Base-by-base conservation (phyloP, 2,113 vertebrate genomes). In the Jacana jacana region DNA sequence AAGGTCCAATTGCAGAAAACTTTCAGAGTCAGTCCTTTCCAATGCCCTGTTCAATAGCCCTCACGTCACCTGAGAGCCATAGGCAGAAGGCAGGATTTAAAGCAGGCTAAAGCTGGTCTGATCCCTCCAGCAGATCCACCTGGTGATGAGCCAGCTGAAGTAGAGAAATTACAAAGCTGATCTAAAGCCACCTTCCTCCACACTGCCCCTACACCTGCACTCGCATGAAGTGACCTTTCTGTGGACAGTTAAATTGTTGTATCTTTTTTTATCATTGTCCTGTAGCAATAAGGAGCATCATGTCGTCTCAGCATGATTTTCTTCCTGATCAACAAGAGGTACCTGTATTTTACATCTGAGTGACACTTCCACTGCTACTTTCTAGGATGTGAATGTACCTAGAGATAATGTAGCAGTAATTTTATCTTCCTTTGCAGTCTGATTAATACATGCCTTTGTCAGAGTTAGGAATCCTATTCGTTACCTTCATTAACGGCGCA, bases 71-170 rank as follows among this genome's bases (percentile, higher is more conserved):
- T 52, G 39, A 68, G 72, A 81, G 18, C 20, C 30, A 8, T 0
- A 39, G 69, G 60, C 91, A 86, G 80, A 46, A 89, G 52, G 77
- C 52, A 64, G 40, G 64, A 71, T 42, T 89, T 82, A 69, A 82
- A 88, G 57, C 70, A 65, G 65, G 22, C 40, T 89, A 71, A 95
- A 87, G 81, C 93, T 85, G 35, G 22, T 92, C 86, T 92, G 58
- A 94, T 92, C 69, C 77, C 51, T 84, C 7, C 68, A 71, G 73
- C 80, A 86, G 33, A 89, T 92, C 70, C 69, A 91, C 39, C 64
- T 60, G 31, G 6, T 79, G 82, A 66, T 33, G 61, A 93, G 80
- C n/a, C 66, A 89, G 73, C 52, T 72, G 48, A 75, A 84, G 31
- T 23, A 54, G 33, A 37, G 49, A 87, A 81, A 72, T 52, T n/a